Percentiles rank a stretch among this genome's conserved stretches.
These are phyloP conservation scores for Hylaea fasciaria DNA, from an alignment of 2,888 invertebrate species.

Conservation along the genomic window DNA sequence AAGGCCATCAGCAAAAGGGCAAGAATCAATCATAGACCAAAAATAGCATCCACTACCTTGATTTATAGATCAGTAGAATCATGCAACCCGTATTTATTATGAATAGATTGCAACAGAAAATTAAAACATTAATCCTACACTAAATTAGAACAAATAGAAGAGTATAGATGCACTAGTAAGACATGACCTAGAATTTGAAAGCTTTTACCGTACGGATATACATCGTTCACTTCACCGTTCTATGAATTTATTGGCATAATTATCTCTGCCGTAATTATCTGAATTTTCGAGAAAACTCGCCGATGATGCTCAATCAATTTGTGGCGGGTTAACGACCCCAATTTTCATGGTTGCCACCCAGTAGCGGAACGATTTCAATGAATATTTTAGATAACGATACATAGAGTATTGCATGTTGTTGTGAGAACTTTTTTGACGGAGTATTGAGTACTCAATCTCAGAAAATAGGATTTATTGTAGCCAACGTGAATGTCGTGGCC, in stretches of 20 bases:
- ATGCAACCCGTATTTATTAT: too few species aligned
- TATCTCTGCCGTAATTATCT: slow-evolving; percentile 33
- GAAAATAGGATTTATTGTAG: too few species aligned
- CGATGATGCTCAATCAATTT: slow-evolving; percentile 30
- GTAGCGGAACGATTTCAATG: slow-evolving; percentile 16
- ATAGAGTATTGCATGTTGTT: slow-evolving; percentile 8
- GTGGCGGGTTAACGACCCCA: slow-evolving; percentile 12
- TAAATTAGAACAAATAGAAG: too few species aligned
- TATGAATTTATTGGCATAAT: slow-evolving; percentile 15
- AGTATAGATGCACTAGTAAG: too few species aligned
- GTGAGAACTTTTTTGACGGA: slow-evolving; percentile 1
- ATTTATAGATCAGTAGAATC: too few species aligned
- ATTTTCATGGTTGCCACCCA: slow-evolving; percentile 16
- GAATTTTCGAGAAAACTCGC: slow-evolving; percentile 33
- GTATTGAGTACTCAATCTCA: too few species aligned
- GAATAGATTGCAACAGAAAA: too few species aligned
- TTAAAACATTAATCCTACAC: too few species aligned
- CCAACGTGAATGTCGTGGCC: too few species aligned
- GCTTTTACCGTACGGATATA: slow-evolving; percentile 1
- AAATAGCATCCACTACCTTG: too few species aligned
- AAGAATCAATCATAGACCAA: too few species aligned
- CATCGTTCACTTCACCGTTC: slow-evolving; percentile 14
- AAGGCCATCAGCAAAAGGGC: too few species aligned
- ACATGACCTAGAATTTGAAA: background rate
- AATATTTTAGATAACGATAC: slow-evolving; percentile 13